phyloP scores from a whole-genome alignment of 1,140 invertebrate genomes.

The Gonatopus flavifemur region DNA sequence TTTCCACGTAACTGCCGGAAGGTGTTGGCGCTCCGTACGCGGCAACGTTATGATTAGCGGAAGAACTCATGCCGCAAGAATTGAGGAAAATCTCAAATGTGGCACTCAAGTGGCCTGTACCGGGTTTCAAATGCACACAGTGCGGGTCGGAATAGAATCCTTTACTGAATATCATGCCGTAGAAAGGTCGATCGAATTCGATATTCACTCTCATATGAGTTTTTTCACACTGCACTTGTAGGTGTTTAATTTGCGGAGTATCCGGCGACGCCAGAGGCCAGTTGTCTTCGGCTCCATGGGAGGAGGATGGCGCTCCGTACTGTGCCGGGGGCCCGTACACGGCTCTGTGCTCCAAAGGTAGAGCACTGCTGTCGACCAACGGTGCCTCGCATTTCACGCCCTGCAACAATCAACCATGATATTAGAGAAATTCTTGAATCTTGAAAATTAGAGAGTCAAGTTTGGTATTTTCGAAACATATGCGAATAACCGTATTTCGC shows the following conservation, averaged over 20 bases:
- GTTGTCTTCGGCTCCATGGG: conserved; percentile 67
- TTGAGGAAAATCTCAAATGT: conserved; percentile 92
- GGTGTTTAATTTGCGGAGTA: conserved; percentile 86
- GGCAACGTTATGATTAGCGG: conserved; percentile 80
- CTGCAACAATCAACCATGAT: no score
- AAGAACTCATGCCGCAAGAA: conserved; percentile 87
- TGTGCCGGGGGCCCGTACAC: conserved; percentile 73
- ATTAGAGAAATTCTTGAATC: no score
- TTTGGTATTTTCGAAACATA: no score
- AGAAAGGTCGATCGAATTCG: conserved; percentile 92
- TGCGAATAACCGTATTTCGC: no score
- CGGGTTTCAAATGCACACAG: conserved; percentile 88
- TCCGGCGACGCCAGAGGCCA: conserved; percentile 83
- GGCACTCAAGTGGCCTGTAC: conserved; percentile 83
- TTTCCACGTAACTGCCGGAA: conserved; percentile 90
- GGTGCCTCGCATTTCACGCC: conserved; percentile 73
- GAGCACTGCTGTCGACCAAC: conserved; percentile 73
- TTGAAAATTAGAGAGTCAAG: no score
- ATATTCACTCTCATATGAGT: conserved; percentile 94
- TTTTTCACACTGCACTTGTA: conserved; percentile 94
- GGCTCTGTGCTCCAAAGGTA: conserved; percentile 76
- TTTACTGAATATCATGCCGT: conserved; percentile 95
- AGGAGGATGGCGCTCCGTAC: conserved; percentile 60
- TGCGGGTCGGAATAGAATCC: conserved; percentile 88
- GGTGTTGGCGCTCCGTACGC: conserved; percentile 78